phyloP scores from a whole-genome alignment of 2,797 vertebrate genomes.

The Scomberomorus guttatus region DNA sequence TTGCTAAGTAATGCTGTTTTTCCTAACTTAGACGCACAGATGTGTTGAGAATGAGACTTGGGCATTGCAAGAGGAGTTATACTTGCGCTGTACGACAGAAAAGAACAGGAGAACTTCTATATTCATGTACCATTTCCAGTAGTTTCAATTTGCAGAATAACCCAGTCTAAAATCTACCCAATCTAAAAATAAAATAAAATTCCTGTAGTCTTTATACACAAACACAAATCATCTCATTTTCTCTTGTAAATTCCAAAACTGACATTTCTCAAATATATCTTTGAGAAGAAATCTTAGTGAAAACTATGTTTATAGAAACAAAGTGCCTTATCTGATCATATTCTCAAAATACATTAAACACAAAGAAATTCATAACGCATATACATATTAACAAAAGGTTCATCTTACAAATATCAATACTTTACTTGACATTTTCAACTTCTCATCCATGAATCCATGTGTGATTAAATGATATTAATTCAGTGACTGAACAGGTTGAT shows the following conservation, averaged over 20 bases:
- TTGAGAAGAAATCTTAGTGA: constrained; percentile 23
- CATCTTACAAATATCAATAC: constrained; percentile 37
- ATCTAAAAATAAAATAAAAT: no score
- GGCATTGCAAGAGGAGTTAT: neutral
- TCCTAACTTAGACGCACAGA: neutral
- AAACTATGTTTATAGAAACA: constrained; percentile 78
- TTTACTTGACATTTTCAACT: constrained; percentile 47
- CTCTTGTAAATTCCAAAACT: constrained; percentile 11
- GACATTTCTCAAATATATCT: constrained; percentile 32
- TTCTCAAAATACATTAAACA: constrained; percentile 94
- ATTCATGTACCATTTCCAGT: constrained; percentile 13
- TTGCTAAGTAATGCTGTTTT: neutral
- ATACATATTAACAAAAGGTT: constrained; percentile 71
- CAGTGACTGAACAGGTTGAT: constrained; percentile 19
- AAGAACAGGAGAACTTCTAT: neutral
- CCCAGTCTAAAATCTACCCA: constrained; percentile 3
- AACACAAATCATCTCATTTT: neutral
- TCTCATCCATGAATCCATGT: constrained; percentile 20
- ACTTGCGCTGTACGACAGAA: neutral
- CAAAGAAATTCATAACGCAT: constrained; percentile 75
- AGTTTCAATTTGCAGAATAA: constrained; percentile 31
- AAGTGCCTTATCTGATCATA: constrained; percentile 91
- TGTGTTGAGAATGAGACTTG: constrained; percentile 2
- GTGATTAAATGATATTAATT: constrained; percentile 33
- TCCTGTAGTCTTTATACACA: constrained; percentile 6